Base-by-base conservation (phyloP, 64 coral and sea anemone species). In the Anthopleura sola region DNA sequence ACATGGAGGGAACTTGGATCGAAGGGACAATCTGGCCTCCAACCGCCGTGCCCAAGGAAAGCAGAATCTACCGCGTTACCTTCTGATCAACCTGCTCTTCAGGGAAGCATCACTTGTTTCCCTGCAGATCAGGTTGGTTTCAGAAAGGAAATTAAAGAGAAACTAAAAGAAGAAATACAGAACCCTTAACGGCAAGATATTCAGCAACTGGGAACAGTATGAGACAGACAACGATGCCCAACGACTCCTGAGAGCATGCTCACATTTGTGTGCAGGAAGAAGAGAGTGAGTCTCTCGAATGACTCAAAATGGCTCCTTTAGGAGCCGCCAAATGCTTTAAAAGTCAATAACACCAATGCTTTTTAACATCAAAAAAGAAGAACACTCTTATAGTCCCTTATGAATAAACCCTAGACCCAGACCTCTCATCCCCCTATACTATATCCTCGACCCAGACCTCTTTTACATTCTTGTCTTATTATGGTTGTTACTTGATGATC, bases 111-210 rank as follows among this genome's bases (percentile, higher is more conserved):
- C 1, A 39, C 47, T 91, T 47, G 78, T 50, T 21, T 36, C 89
- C 36, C 54, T 86, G 19, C 83, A 91, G 34, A 81, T 91, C 23
- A 85, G 89, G 12, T 36, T 91, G 16, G 83, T 81, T 29, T n/a
- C n/a, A n/a, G n/a, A n/a, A n/a, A n/a, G n/a, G n/a, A n/a, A n/a
- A n/a, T n/a, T n/a, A n/a, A n/a, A n/a, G n/a, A n/a, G n/a, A n/a
- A n/a, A n/a, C n/a, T n/a, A n/a, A 85, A 82, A 24, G 82, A 90
- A 37, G 19, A 68, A 68, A 20, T 68, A n/a, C 62, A 6, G 62
- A n/a, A 6, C 6, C 5, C 19, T 68, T 20, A 6, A 68, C 6
- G 62, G 21, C 5, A 68, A 68, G 19, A 68, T 68, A n/a, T 68
- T 68, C 62, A n/a, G 20, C n/a, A n/a, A n/a, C n/a, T n/a, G n/a